A percentile compares a stretch with the other conserved stretches of the same genome.
Evolutionary conservation across 2,797 vertebrate species (phyloP).

Genomic region (Liasis olivaceus): DNA sequence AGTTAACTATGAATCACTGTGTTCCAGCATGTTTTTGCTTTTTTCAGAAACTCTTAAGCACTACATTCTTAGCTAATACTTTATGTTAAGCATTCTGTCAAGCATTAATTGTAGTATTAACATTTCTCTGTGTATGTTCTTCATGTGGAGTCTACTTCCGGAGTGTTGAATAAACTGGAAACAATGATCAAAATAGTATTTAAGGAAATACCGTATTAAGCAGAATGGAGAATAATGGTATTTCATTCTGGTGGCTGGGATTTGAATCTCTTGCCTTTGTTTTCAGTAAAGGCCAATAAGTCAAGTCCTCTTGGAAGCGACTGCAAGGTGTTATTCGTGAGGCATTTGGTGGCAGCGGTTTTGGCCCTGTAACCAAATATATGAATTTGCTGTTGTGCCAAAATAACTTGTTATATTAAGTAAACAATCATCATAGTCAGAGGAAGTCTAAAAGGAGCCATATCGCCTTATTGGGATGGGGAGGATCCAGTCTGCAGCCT

Average conservation of each 20-base stretch:
- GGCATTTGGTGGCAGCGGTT: neutral
- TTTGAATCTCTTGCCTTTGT: neutral
- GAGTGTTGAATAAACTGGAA: conserved; percentile 54
- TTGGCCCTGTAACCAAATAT: neutral
- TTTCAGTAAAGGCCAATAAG: neutral
- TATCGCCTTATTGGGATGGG: neutral
- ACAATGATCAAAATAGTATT: neutral
- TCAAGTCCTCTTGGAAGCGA: neutral
- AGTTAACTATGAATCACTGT: neutral
- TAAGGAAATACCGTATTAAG: neutral
- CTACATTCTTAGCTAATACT: neutral
- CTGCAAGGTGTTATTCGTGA: neutral
- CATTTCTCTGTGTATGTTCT: neutral
- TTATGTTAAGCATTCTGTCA: neutral
- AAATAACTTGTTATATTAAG: neutral
- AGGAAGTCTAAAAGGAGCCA: neutral
- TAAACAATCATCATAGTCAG: neutral
- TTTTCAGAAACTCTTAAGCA: neutral
- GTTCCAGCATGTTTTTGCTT: neutral
- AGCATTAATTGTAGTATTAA: neutral
- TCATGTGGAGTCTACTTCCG: neutral
- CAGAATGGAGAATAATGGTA: neutral
- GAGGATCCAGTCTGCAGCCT: neutral
- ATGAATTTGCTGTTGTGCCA: neutral
- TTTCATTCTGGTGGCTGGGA: neutral